Evolutionary conservation across 1,140 invertebrate genomes (phyloP).

Genomic region (Sinella curviseta): DNA sequence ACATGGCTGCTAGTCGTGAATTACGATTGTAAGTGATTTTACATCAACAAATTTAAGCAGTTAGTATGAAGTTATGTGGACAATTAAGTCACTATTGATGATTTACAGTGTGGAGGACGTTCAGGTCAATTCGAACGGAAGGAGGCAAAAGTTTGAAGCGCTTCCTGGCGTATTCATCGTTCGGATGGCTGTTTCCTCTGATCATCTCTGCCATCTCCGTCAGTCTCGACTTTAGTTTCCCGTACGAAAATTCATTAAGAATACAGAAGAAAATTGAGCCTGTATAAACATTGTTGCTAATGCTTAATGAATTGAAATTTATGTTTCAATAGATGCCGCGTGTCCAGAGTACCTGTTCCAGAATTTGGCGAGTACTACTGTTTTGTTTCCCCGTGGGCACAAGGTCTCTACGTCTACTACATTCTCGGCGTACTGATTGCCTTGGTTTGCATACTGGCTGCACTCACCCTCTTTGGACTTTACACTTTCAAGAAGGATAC

Average conservation of each 20-base stretch:
- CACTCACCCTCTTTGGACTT: neutral
- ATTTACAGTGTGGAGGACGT: neutral
- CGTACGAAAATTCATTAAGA: neutral
- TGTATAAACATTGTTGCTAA: neutral
- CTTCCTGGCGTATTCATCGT: neutral
- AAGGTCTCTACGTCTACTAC: constrained; percentile 1
- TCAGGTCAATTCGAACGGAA: neutral
- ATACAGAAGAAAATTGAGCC: no score
- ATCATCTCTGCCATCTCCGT: neutral
- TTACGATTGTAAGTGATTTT: neutral
- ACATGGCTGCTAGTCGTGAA: constrained; percentile 14
- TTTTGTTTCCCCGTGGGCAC: constrained; percentile 4
- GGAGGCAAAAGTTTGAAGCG: neutral
- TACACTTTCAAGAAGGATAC: neutral
- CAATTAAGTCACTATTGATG: no score
- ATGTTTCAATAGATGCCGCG: neutral
- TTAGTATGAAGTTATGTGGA: no score
- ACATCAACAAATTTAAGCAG: no score
- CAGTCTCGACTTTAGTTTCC: neutral
- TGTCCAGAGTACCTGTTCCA: neutral
- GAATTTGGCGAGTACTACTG: neutral
- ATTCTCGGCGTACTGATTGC: neutral
- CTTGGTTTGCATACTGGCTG: neutral
- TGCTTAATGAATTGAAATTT: neutral
- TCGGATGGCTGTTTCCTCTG: neutral